These are phyloP conservation scores for Acanthaster planci DNA, from an alignment of 35 echinoderm and acorn worm species.

Conservation along the genomic window DNA sequence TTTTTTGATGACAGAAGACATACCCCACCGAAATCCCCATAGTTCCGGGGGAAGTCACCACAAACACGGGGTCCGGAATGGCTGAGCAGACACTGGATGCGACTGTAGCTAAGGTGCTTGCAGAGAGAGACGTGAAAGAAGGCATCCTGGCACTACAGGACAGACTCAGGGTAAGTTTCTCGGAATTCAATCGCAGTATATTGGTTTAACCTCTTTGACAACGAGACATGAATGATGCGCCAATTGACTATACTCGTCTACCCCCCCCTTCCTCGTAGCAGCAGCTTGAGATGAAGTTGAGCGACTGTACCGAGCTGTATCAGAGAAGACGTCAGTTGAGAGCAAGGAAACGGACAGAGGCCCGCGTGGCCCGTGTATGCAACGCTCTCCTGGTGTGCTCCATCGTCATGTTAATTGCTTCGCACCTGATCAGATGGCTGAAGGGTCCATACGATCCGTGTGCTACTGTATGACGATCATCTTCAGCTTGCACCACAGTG, in stretches of 20 bases:
- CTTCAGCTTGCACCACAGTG: too few relatives aligned
- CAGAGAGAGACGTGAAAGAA: constrained; percentile 8
- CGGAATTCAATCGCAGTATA: too few relatives aligned
- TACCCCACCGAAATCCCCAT: too few relatives aligned
- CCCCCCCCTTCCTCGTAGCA: background rate
- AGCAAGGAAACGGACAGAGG: background rate
- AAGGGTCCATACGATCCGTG: background rate
- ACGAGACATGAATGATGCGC: too few relatives aligned
- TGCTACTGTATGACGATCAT: too few relatives aligned
- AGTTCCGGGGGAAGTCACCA: too few relatives aligned
- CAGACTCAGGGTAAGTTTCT: background rate
- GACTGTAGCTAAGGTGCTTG: background rate
- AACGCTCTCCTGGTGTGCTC: background rate
- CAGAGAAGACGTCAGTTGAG: background rate
- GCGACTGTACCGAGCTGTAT: background rate
- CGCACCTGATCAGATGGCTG: background rate
- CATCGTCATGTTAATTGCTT: background rate
- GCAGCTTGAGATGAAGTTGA: constrained; percentile 21
- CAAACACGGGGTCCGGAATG: too few relatives aligned
- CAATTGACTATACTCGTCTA: too few relatives aligned
- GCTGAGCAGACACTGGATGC: too few relatives aligned
- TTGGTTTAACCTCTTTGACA: too few relatives aligned
- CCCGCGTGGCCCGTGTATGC: background rate
- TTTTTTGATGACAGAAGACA: too few relatives aligned
- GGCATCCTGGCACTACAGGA: background rate